Conservation (phyloP, 2,113 vertebrate species). For the Syngnathus scovelli region DNA sequence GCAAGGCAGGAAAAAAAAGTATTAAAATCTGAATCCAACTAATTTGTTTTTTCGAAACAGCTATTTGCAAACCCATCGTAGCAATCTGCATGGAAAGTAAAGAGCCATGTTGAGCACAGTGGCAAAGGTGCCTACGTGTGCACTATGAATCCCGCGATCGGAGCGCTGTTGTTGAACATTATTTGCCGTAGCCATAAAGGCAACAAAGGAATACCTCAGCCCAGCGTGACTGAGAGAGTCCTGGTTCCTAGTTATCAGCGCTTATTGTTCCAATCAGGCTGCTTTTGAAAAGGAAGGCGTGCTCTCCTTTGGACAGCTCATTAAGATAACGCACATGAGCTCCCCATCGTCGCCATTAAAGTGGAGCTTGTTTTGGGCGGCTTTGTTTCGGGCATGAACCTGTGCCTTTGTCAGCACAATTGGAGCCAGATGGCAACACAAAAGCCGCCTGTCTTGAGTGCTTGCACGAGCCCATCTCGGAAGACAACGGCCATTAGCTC, state of each 20-base stretch:
- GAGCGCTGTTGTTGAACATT: constrained; percentile 52
- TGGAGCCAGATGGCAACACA: constrained; percentile 73
- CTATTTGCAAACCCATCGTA: too few species aligned
- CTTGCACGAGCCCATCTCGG: constrained; percentile 56
- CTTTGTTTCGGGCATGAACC: constrained; percentile 66
- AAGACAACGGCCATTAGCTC: constrained; percentile 56
- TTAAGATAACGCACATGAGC: constrained; percentile 68
- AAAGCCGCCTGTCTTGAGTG: constrained; percentile 62
- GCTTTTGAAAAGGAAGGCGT: constrained; percentile 55
- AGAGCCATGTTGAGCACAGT: background rate
- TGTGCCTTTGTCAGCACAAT: constrained; percentile 68
- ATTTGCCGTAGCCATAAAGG: constrained; percentile 49
- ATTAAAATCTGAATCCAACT: too few species aligned
- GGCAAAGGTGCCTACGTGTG: constrained; percentile 7
- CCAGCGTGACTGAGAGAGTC: constrained; percentile 53
- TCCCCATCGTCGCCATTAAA: constrained; percentile 67
- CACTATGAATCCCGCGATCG: constrained; percentile 34
- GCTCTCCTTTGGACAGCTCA: constrained; percentile 67
- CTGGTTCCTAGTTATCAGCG: constrained; percentile 61
- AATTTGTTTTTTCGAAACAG: too few species aligned
- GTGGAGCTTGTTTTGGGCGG: constrained; percentile 63
- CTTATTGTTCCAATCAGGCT: constrained; percentile 66
- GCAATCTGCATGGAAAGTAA: background rate
- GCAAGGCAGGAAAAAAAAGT: too few species aligned
- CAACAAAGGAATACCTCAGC: constrained; percentile 48